Percentiles rank a stretch among this genome's conserved stretches.
Evolutionary conservation across 1,140 invertebrate species (phyloP).

Genomic region (Dicyema japonicum): DNA sequence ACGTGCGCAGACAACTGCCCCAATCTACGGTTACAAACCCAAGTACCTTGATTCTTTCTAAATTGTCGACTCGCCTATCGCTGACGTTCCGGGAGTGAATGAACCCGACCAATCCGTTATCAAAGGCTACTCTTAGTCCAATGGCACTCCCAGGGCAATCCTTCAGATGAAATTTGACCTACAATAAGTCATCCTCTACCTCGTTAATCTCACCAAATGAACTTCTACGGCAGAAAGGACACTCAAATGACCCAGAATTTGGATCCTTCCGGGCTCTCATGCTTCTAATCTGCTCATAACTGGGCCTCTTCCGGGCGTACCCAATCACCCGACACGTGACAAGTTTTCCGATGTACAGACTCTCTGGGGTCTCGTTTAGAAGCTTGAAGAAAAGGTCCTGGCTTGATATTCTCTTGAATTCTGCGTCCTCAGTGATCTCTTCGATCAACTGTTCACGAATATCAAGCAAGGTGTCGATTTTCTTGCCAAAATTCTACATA

Average conservation of each 20-base stretch:
- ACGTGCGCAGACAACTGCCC: not conserved
- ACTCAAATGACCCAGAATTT: slow-evolving; percentile 70
- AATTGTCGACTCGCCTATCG: slow-evolving; percentile 62
- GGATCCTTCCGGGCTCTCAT: slow-evolving; percentile 71
- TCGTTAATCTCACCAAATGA: slow-evolving; percentile 72
- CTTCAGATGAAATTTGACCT: slow-evolving; percentile 12
- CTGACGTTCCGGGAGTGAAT: slow-evolving; percentile 74
- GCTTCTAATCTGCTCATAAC: slow-evolving; percentile 60
- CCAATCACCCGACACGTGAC: slow-evolving; percentile 17
- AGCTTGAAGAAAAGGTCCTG: slow-evolving; percentile 71
- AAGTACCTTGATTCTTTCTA: too few relatives aligned
- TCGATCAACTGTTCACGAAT: slow-evolving; percentile 74
- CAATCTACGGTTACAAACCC: too few relatives aligned
- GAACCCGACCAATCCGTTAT: slow-evolving; percentile 71
- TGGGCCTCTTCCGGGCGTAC: slow-evolving; percentile 43
- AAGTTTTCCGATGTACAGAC: slow-evolving; percentile 49
- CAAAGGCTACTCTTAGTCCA: slow-evolving; percentile 51
- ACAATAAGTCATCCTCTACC: too few relatives aligned
- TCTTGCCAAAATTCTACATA: slow-evolving; percentile 46
- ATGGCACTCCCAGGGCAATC: slow-evolving; percentile 70
- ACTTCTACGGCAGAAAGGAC: slow-evolving; percentile 74
- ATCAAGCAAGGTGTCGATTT: slow-evolving; percentile 79
- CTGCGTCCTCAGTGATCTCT: too few relatives aligned
- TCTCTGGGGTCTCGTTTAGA: slow-evolving; percentile 74
- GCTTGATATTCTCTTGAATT: slow-evolving; percentile 67